Base-by-base conservation (phyloP, 2,113 vertebrate species). In the Catharus fuscescens region DNA sequence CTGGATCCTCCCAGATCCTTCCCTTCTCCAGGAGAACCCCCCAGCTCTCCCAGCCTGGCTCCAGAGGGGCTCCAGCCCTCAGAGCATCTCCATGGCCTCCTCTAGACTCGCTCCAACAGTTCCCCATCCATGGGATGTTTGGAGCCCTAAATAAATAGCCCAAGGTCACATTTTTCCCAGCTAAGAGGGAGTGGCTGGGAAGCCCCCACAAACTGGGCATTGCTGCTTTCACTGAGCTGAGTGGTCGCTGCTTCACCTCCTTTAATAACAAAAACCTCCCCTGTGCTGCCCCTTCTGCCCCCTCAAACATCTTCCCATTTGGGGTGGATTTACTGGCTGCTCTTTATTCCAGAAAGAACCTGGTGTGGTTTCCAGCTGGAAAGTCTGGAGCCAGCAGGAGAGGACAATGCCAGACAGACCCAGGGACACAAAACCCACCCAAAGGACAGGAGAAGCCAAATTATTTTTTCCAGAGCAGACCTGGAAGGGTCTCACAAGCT, bases 341-440 rank as follows among this genome's bases (percentile, higher is more conserved):
- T 44, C 14, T 70, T 15, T 3, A 4, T 6, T 0, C n/a, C 32
- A 34, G 5, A 13, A 47, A 25, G 14, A 38, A 13, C 5, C 29
- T 36, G 5, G 10, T 7, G 0, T 3, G 21, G 28, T 18, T 88
- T 64, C 50, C 45, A 32, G 36, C 8, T 0, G 54, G 61, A 4
- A 44, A 24, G 3, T 6, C 3, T 8, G 1, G 64, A 38, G 6
- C 0, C 2, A n/a, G 48, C 24, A 5, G 38, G 60, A 79, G 25
- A 34, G 48, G 38, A 12, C 2, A 0, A 5, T 31, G 73, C 9
- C 45, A 29, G 34, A 42, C 13, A 45, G 38, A 20, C 18, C 7
- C 21, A 42, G 56, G 56, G 65, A 38, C n/a, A 61, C 12, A 24
- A 1, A 62, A 12, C 23, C 28, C 45, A 9, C 80, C 64, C 5